Conservation (phyloP, 2,888 invertebrate species). For the Tiliacea aurago region DNA sequence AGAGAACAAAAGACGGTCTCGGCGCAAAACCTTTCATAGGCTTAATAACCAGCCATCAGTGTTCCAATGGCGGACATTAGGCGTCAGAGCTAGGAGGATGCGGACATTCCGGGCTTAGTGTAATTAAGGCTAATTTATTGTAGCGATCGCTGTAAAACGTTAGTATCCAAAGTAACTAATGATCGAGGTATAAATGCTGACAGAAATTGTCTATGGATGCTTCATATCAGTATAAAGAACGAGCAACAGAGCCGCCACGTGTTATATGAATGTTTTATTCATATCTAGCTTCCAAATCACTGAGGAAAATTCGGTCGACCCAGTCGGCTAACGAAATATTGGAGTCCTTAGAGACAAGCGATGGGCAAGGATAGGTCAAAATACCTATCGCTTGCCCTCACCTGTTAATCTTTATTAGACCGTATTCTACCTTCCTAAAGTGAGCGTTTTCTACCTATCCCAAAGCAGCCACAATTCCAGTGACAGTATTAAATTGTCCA, state of each 20-base stretch:
- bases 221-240: conserved; percentile 16
- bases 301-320: conserved; percentile 30
- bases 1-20: conserved; percentile 73
- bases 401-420: conserved; percentile 50
- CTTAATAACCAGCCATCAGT: conserved; percentile 74
- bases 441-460: conserved; percentile 34
- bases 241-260: neutral
- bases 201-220: conserved; percentile 15
- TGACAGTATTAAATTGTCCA: conserved; percentile 12
- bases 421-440: conserved; percentile 31
- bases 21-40: conserved; percentile 68
- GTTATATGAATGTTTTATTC: conserved; percentile 36
- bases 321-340: conserved; percentile 33
- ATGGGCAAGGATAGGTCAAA: conserved; percentile 34
- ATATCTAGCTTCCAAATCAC: conserved; percentile 13
- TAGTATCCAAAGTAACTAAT: conserved; percentile 29
- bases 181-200: conserved; percentile 21
- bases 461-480: neutral
- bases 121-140: conserved; percentile 77
- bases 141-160: conserved; percentile 67
- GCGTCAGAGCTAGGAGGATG: conserved; percentile 71
- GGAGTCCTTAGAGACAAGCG: conserved; percentile 1
- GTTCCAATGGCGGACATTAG: conserved; percentile 67
- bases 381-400: conserved; percentile 50
- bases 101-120: conserved; percentile 68